Conservation (phyloP, 2,113 vertebrate species). For the Lipotes vexillifer region DNA sequence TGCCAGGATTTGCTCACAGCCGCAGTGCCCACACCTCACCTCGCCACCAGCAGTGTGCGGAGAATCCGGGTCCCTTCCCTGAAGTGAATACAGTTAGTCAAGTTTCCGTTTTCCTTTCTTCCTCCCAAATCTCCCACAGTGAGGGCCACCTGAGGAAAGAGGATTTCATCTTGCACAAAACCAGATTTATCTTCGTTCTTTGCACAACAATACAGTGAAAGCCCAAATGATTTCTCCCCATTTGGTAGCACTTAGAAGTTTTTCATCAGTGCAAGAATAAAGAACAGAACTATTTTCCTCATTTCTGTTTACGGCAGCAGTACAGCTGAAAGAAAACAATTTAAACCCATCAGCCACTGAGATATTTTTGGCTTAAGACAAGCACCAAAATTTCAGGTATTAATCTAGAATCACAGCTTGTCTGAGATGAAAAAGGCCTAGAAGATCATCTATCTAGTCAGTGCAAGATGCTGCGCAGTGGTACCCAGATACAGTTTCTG, state of each 20-base stretch:
- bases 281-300: constrained; percentile 36
- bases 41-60: accelerated
- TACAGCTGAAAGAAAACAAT: constrained; percentile 60
- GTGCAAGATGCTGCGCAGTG: background rate
- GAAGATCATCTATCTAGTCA: background rate
- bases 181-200: constrained; percentile 56
- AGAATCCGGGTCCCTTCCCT: background rate
- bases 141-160: constrained; percentile 54
- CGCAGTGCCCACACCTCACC: background rate
- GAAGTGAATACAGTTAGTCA: background rate
- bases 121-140: background rate
- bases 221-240: constrained; percentile 55
- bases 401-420: constrained; percentile 29
- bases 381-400: constrained; percentile 26
- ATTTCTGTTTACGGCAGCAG: constrained; percentile 49
- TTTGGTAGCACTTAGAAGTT: constrained; percentile 65
- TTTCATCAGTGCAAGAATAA: constrained; percentile 51
- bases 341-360: constrained; percentile 53
- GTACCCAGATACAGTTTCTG: background rate
- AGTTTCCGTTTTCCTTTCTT: constrained; percentile 32
- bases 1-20: background rate
- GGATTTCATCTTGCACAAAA: constrained; percentile 48
- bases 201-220: constrained; percentile 54
- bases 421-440: constrained; percentile 11
- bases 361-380: constrained; percentile 46